Evolutionary conservation across 2,888 invertebrate species (phyloP).

Genomic region (Eueremaeus valkanovi): DNA sequence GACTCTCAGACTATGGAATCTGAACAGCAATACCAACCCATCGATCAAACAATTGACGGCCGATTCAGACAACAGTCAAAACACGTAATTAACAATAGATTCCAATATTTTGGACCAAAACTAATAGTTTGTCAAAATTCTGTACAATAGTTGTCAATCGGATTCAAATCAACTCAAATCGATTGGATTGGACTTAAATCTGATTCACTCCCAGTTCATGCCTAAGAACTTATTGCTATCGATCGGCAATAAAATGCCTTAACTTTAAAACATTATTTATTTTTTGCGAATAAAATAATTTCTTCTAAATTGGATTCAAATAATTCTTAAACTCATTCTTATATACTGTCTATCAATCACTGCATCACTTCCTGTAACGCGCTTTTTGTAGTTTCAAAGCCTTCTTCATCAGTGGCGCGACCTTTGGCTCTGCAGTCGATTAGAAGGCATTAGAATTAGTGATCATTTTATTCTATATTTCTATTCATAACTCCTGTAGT

Average conservation of each 20-base stretch:
- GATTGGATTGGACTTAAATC: not conserved
- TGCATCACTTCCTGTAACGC: not conserved
- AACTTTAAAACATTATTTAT: not conserved
- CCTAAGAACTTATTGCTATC: not conserved
- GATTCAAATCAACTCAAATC: not conserved
- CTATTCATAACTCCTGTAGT: not conserved
- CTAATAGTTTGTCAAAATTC: not conserved
- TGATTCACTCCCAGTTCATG: not conserved
- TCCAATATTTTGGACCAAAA: not conserved
- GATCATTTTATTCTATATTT: not conserved
- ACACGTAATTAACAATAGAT: not conserved
- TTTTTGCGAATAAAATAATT: conserved; percentile 10
- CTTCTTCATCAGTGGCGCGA: conserved; percentile 41
- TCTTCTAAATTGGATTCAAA: too few relatives aligned
- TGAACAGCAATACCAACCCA: not conserved
- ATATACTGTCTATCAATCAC: not conserved
- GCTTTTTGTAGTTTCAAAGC: conserved; percentile 35
- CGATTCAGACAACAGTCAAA: not conserved
- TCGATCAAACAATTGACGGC: not conserved
- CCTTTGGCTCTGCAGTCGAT: conserved; percentile 18
- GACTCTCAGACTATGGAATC: conserved; percentile 64
- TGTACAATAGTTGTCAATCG: not conserved
- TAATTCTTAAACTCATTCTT: not conserved
- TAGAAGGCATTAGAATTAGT: not conserved
- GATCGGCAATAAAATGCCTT: not conserved